phyloP scores from a whole-genome alignment of 2,888 invertebrate genomes.

The Oligia strigilis region DNA sequence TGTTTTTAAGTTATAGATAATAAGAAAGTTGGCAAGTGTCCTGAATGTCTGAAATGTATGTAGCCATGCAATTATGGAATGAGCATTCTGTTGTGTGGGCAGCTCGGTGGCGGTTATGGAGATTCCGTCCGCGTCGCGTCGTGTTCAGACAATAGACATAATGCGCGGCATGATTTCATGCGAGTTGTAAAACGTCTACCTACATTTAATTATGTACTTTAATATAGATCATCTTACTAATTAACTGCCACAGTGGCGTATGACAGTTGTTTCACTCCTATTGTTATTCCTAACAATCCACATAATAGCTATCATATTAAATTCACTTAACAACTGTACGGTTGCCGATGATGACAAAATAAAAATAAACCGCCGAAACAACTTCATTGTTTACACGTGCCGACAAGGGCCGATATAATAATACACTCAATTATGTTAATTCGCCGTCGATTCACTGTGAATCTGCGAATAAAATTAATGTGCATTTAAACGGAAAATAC shows the following conservation, averaged over 20 bases:
- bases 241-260: conserved; percentile 31
- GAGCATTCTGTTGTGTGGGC: conserved; percentile 57
- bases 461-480: conserved; percentile 89
- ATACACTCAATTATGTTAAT: conserved; percentile 88
- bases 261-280: conserved; percentile 11
- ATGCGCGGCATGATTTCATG: conserved; percentile 32
- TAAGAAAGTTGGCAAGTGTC: conserved; percentile 60
- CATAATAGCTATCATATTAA: conserved; percentile 25
- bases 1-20: conserved; percentile 45
- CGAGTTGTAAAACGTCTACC: conserved; percentile 51
- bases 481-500: conserved; percentile 88
- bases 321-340: conserved; percentile 50
- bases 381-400: conserved; percentile 71
- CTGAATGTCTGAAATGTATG: conserved; percentile 48
- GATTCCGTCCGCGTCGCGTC: conserved; percentile 43
- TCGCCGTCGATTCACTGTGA: conserved; percentile 86
- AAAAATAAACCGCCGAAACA: conserved; percentile 71
- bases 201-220: conserved; percentile 40
- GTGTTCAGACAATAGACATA: conserved; percentile 64
- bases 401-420: conserved; percentile 80
- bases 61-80: conserved; percentile 57
- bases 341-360: conserved; percentile 61
- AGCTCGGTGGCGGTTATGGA: conserved; percentile 69
- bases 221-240: conserved; percentile 41
- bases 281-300: conserved; percentile 34